Evolutionary conservation across 2,797 vertebrate genomes (phyloP).

Genomic region (Pangasius mekongensis): DNA sequence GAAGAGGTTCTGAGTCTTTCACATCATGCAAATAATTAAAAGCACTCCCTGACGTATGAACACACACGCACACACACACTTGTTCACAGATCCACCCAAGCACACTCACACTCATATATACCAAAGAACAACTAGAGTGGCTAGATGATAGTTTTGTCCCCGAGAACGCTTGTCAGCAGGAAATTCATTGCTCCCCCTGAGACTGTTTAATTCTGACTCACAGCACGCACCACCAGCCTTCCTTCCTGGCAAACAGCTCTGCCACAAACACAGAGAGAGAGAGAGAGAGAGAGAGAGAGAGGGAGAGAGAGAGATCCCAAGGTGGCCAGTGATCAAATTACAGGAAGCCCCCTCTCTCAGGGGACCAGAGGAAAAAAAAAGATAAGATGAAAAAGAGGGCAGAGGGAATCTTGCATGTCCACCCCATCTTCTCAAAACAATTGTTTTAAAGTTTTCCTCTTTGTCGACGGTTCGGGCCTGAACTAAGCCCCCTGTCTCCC

Average conservation of each 20-base stretch:
- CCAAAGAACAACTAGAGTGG: slow-evolving; percentile 3
- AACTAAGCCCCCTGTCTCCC: slow-evolving; percentile 36
- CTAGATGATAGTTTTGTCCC: slow-evolving; percentile 19
- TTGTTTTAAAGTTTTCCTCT: slow-evolving; percentile 34
- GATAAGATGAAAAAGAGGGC: background rate
- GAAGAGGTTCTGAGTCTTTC: background rate
- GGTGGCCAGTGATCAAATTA: slow-evolving; percentile 48
- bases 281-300: slow-evolving; percentile 52
- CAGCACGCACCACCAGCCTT: slow-evolving; percentile 71
- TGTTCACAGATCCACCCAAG: slow-evolving; percentile 6
- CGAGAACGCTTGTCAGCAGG: slow-evolving; percentile 55
- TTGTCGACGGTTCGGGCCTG: slow-evolving; percentile 28
- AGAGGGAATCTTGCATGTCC: slow-evolving; percentile 54
- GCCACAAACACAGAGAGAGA: slow-evolving; percentile 47
- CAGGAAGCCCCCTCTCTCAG: slow-evolving; percentile 56
- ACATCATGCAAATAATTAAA: background rate
- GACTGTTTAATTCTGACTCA: slow-evolving; percentile 72
- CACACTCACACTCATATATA: slow-evolving; percentile 9
- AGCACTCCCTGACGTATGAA: background rate
- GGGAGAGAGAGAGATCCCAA: slow-evolving; percentile 29
- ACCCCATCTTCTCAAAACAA: slow-evolving; percentile 40
- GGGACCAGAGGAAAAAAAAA: slow-evolving; percentile 17
- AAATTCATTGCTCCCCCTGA: slow-evolving; percentile 70
- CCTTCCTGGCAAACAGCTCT: slow-evolving; percentile 75
- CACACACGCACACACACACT: background rate